Base-by-base conservation (phyloP, 2,888 invertebrate genomes). In the Megaustenia siamemsis region DNA sequence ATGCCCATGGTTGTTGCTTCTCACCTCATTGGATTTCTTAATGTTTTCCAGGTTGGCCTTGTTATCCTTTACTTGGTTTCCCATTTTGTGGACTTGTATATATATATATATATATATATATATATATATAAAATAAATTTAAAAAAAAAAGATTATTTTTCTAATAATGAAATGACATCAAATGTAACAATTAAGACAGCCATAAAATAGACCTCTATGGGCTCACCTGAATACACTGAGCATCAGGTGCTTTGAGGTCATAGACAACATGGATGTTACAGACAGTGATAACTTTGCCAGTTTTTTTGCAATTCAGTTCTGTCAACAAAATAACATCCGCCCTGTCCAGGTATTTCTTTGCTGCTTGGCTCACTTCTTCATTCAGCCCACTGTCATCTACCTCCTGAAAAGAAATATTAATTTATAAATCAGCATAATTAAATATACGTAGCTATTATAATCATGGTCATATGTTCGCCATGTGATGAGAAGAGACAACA, bases 181-280 rank as follows among this genome's bases (percentile, higher is more conserved):
- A n/a, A n/a, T n/a, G n/a, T 24, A 15, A 53, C 53, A 15, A 53
- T 10, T 15, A 0, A 53, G 21, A 10, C 21, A 53, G 53, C 15
- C 21, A 24, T 24, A 56, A 56, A 56, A 56, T n/a, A 56, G 6
- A 12, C 45, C 15, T 15, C 12, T 6, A n/a, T 38, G 21, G 28
- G 40, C 71, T 84, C 60, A 93, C 93, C 92, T 93, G 92, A 66
- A 93, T 89, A 89, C 93, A 93, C 86, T 93, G 93, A 2, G 90
- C 89, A 87, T 93, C 93, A 18, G 91, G 92, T n/a, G 89, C 86
- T 73, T 90, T 86, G 83, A 91, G 89, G 49, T 91, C 92, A 89
- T 90, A 93, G n/a, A 89, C 87, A 8, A 92, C 90, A 87, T 93
- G 93, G 24, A 93, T 89, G 88, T 93, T 93, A 81, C 92, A 93